Conservation (phyloP, 2,797 vertebrate species). For the Pitangus sulphuratus region DNA sequence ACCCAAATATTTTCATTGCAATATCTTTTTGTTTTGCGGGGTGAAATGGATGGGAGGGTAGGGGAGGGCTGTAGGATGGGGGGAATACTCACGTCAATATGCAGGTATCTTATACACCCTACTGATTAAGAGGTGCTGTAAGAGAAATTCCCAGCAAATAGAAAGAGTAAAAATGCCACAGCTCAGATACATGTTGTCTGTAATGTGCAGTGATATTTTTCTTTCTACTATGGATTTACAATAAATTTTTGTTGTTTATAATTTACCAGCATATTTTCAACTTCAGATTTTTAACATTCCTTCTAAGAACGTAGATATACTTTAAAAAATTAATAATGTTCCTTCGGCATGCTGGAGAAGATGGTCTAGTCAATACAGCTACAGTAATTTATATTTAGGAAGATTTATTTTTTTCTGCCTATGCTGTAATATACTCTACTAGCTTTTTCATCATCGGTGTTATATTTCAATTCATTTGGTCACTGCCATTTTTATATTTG, state of each 20-base stretch:
- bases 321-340: background rate
- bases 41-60: background rate
- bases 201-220: background rate
- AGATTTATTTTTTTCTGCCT: background rate
- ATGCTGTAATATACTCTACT: background rate
- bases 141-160: background rate
- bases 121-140: background rate
- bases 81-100: background rate
- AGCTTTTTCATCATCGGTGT: background rate
- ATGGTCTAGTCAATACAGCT: background rate
- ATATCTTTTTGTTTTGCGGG: background rate
- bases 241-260: background rate
- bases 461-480: background rate
- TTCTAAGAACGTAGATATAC: fast-evolving
- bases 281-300: background rate
- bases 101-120: background rate
- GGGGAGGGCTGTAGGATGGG: fast-evolving
- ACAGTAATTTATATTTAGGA: background rate
- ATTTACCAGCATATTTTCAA: background rate
- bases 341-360: background rate
- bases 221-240: background rate
- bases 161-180: background rate
- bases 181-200: background rate
- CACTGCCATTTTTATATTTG: background rate
- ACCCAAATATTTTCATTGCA: background rate